These are phyloP conservation scores for Pithys albifrons DNA, from an alignment of 2,113 vertebrate genomes.

Conservation along the genomic window DNA sequence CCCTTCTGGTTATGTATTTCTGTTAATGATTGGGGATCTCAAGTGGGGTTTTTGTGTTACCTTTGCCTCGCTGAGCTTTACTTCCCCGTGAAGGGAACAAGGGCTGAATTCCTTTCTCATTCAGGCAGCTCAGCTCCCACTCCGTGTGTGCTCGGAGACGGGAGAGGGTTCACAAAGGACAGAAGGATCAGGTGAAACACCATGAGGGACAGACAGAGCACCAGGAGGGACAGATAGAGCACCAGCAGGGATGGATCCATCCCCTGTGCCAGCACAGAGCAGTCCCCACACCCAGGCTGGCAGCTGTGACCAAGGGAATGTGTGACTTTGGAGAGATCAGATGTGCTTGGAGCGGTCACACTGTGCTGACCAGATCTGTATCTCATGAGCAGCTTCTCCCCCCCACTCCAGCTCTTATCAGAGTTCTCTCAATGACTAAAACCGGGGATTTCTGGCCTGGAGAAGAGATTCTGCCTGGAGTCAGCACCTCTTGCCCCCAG, in stretches of 20 bases:
- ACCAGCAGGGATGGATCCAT: background rate
- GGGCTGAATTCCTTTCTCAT: slow-evolving; percentile 64
- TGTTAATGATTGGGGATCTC: slow-evolving; percentile 73
- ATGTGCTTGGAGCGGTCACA: background rate
- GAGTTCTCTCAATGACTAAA: background rate
- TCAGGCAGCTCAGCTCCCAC: background rate
- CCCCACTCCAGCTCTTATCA: background rate
- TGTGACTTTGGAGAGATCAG: background rate
- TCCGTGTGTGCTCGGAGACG: fast-evolving
- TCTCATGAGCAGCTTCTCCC: background rate
- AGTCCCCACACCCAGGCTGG: background rate
- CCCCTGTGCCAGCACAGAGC: background rate
- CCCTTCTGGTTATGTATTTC: slow-evolving; percentile 53
- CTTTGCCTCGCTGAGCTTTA: slow-evolving; percentile 49
- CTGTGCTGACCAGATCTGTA: background rate
- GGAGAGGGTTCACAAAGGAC: background rate
- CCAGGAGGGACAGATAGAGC: background rate
- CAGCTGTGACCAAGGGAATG: background rate
- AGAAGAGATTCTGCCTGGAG: background rate
- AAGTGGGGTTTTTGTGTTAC: slow-evolving; percentile 46
- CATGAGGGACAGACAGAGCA: background rate
- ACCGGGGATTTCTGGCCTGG: fast-evolving
- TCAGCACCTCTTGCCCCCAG: background rate
- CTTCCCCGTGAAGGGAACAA: slow-evolving; percentile 32
- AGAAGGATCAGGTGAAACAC: background rate